These are phyloP conservation scores for Eurosta solidaginis DNA, from an alignment of 1,140 invertebrate species.

Conservation along the genomic window DNA sequence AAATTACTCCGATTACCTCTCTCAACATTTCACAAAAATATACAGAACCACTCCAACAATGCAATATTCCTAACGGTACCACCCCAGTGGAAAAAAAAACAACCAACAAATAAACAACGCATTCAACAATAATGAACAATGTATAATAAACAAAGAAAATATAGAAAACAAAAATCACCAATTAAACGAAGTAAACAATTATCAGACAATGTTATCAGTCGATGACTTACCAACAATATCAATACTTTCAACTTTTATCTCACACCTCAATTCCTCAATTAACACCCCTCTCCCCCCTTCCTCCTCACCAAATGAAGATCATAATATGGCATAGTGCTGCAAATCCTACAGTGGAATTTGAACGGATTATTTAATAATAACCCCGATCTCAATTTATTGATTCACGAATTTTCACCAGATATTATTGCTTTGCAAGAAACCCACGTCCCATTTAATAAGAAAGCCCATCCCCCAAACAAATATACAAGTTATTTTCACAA, in stretches of 20 bases:
- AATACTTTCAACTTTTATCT: no score
- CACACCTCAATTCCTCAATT: background rate
- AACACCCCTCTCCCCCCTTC: no score
- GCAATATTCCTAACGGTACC: no score
- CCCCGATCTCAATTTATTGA: background rate
- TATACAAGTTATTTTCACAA: background rate
- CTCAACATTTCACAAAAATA: no score
- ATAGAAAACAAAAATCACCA: no score
- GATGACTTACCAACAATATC: background rate
- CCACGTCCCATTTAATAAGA: background rate
- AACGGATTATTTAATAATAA: background rate
- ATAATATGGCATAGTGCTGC: background rate
- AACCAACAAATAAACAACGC: no score
- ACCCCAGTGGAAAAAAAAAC: no score
- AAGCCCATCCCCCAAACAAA: background rate
- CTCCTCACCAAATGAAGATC: background rate
- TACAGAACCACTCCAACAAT: no score
- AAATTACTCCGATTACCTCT: no score
- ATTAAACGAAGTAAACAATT: background rate
- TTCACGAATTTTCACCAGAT: background rate
- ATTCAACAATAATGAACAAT: no score
- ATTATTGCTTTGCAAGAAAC: background rate
- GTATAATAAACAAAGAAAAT: no score
- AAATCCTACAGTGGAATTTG: background rate
- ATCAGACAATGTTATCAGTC: background rate